phyloP scores from a whole-genome alignment of 2,888 invertebrate species.

The Fragum fragum region DNA sequence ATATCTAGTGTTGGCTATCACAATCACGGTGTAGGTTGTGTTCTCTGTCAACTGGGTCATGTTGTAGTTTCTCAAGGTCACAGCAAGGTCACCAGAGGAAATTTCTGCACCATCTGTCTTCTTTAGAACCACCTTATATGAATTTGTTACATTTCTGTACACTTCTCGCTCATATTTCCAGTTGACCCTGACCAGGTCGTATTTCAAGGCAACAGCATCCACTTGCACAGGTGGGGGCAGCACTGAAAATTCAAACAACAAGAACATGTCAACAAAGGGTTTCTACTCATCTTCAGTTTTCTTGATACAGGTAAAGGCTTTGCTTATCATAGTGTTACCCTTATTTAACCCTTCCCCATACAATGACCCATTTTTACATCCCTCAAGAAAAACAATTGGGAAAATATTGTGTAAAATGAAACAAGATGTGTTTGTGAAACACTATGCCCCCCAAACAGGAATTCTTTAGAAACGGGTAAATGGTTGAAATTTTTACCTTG shows the following conservation, averaged over 20 bases:
- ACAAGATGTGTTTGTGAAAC: too few species aligned
- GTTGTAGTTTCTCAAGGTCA: slow-evolving; percentile 28
- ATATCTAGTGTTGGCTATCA: slow-evolving; percentile 44
- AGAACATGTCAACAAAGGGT: too few species aligned
- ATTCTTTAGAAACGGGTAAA: too few species aligned
- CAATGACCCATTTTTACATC: too few species aligned
- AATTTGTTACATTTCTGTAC: slow-evolving; percentile 44
- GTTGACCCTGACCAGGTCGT: slow-evolving; percentile 36
- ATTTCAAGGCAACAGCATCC: slow-evolving; percentile 9
- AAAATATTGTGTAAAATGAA: too few species aligned
- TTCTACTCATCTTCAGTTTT: too few species aligned
- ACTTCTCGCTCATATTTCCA: slow-evolving; percentile 49
- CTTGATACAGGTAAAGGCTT: too few species aligned
- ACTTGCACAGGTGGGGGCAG: slow-evolving; percentile 55
- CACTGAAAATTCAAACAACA: slow-evolving; percentile 44
- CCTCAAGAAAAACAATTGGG: too few species aligned
- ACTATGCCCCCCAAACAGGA: too few species aligned
- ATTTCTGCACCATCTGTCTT: not conserved
- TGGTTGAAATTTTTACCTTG: too few species aligned
- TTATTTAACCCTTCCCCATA: too few species aligned
- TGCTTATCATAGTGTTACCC: too few species aligned
- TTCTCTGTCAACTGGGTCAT: slow-evolving; percentile 39
- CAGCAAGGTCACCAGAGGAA: slow-evolving; percentile 10
- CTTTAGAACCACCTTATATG: slow-evolving; percentile 29
- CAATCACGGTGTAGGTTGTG: slow-evolving; percentile 41